Evolutionary conservation across 1,140 invertebrate species (phyloP).

Genomic region (Amphibalanus amphitrite): DNA sequence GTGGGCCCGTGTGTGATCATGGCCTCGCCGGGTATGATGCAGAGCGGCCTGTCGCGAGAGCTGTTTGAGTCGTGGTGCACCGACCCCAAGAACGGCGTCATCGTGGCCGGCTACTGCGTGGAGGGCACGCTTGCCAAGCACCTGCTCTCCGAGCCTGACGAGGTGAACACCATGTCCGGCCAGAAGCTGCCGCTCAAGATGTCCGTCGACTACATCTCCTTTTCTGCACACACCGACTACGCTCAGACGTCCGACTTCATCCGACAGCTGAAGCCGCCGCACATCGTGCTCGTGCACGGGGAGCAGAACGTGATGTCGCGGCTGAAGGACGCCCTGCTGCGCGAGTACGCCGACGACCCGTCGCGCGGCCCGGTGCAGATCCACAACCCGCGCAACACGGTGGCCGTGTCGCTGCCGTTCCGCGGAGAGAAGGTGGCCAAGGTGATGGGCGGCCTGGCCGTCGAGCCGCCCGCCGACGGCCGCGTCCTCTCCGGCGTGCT

Average conservation of each 20-base stretch:
- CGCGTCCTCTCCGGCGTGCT: conserved; percentile 76
- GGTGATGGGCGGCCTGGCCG: conserved; percentile 77
- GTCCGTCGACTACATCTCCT: conserved; percentile 98
- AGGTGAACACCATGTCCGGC: conserved; percentile 85
- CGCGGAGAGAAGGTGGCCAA: conserved; percentile 95
- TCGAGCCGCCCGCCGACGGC: conserved; percentile 57
- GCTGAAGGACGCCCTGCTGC: conserved; percentile 76
- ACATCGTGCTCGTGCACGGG: conserved; percentile 93
- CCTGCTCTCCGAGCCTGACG: conserved; percentile 93
- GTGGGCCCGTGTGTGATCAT: conserved; percentile 97
- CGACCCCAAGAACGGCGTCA: conserved; percentile 92
- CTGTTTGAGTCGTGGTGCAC: conserved; percentile 98
- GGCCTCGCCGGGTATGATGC: conserved; percentile 99
- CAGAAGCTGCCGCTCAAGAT: conserved; percentile 91
- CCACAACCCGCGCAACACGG: conserved; percentile 92
- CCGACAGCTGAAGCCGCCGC: conserved; percentile 75
- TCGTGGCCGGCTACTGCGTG: conserved; percentile 96
- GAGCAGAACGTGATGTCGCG: conserved; percentile 98
- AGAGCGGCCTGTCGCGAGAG: conserved; percentile 90
- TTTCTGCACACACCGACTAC: conserved; percentile 98
- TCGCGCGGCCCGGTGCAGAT: conserved; percentile 58
- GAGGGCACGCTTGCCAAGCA: conserved; percentile 96
- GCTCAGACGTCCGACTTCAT: conserved; percentile 98
- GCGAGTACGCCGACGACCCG: conserved; percentile 83
- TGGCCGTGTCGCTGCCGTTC: conserved; percentile 81